Evolutionary conservation across 2,888 invertebrate genomes (phyloP).

Genomic region (Dolichopus griseipennis): DNA sequence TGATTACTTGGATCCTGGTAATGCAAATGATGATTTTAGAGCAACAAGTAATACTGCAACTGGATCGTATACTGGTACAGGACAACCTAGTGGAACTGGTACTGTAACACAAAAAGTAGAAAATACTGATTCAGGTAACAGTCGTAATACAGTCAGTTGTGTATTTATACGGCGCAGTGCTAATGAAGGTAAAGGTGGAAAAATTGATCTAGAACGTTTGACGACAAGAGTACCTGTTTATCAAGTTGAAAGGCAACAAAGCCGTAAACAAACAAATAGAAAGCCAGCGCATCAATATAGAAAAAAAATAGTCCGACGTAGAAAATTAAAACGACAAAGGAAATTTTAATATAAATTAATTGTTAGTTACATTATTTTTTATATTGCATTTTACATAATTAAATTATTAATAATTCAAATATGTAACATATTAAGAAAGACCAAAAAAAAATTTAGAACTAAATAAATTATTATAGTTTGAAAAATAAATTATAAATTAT

Average conservation of each 20-base stretch:
- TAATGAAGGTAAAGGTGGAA: background rate
- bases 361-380: too few species aligned
- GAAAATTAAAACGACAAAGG: background rate
- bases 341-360: background rate
- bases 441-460: too few species aligned
- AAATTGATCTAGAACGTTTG: background rate
- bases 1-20: too few species aligned
- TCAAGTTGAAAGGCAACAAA: too few species aligned
- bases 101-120: background rate
- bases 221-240: too few species aligned
- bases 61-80: background rate
- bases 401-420: too few species aligned
- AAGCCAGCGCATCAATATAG: background rate
- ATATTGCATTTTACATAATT: too few species aligned
- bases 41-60: background rate
- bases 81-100: background rate
- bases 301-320: background rate
- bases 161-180: background rate
- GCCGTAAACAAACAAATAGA: too few species aligned
- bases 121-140: background rate
- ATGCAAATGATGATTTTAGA: too few species aligned
- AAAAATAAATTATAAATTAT: too few species aligned
- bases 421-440: too few species aligned
- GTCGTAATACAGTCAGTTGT: background rate
- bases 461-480: too few species aligned